Conservation (phyloP, 2,888 invertebrate genomes). For the Opisthograptis luteolata region DNA sequence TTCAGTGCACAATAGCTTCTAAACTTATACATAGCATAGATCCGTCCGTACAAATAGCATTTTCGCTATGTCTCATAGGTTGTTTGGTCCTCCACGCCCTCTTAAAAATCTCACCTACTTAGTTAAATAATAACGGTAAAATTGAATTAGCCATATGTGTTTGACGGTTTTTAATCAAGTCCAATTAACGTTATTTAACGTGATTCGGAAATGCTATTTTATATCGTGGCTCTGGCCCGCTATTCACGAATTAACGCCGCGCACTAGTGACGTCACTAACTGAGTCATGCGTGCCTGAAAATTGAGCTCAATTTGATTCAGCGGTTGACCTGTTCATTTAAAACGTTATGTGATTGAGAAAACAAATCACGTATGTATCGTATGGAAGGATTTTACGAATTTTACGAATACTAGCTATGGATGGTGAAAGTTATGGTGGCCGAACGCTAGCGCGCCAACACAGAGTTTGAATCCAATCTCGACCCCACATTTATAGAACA, state of each 20-base stretch:
- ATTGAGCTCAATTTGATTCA: slow-evolving; percentile 16
- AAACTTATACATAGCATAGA: no score
- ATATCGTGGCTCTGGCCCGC: slow-evolving; percentile 1
- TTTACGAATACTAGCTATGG: no score
- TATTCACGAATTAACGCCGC: slow-evolving; percentile 10
- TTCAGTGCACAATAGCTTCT: no score
- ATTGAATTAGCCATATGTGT: background rate
- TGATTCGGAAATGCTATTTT: slow-evolving; percentile 18
- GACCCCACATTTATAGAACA: no score
- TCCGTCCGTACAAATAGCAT: no score
- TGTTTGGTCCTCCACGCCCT: no score
- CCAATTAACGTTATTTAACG: slow-evolving; percentile 17
- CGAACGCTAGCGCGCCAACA: no score
- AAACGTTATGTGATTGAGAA: slow-evolving; percentile 4
- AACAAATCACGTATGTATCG: slow-evolving; percentile 9
- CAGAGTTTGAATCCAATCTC: no score
- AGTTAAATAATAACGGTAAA: background rate
- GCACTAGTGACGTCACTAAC: slow-evolving; percentile 12
- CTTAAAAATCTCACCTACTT: no score
- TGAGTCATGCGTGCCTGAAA: slow-evolving; percentile 17
- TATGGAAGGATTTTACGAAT: background rate
- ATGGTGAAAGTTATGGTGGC: no score
- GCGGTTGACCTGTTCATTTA: slow-evolving; percentile 8
- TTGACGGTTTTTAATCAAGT: slow-evolving; percentile 14
- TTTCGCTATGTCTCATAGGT: no score